phyloP scores from a whole-genome alignment of 2,888 invertebrate genomes.

The Physocephala rufipes region DNA sequence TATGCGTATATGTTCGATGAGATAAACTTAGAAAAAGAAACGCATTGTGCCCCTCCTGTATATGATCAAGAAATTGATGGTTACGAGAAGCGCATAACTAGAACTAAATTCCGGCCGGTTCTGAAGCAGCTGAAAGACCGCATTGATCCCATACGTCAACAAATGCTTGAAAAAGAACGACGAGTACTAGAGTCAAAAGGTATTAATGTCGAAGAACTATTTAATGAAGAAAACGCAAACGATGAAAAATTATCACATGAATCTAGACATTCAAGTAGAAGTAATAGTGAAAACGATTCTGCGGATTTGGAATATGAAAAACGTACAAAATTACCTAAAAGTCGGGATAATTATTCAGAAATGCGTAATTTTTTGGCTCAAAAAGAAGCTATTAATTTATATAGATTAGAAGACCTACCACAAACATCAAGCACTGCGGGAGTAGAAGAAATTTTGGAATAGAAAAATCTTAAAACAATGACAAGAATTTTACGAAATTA shows the following conservation, averaged over 20 bases:
- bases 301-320: conserved; percentile 53
- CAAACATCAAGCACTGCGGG: conserved; percentile 43
- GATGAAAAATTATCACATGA: conserved; percentile 35
- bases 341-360: conserved; percentile 62
- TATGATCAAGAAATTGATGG: conserved; percentile 60
- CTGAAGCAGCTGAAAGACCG: conserved; percentile 62
- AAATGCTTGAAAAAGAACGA: conserved; percentile 63
- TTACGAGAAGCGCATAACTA: conserved; percentile 62
- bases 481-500: not conserved
- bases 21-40: conserved; percentile 46
- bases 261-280: conserved; percentile 42
- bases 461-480: not conserved
- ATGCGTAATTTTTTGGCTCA: conserved; percentile 63
- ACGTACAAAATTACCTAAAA: conserved; percentile 55
- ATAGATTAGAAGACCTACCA: conserved; percentile 50
- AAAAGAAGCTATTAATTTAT: conserved; percentile 62
- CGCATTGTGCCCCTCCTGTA: conserved; percentile 37
- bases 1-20: conserved; percentile 64
- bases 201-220: conserved; percentile 62
- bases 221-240: conserved; percentile 46
- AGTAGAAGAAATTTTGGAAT: conserved; percentile 58
- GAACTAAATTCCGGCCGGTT: conserved; percentile 64
- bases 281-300: conserved; percentile 49
- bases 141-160: conserved; percentile 63
- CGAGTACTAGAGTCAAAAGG: conserved; percentile 61